Conservation (phyloP, 2,888 invertebrate genomes). For the Cyrtodaria siliqua region DNA sequence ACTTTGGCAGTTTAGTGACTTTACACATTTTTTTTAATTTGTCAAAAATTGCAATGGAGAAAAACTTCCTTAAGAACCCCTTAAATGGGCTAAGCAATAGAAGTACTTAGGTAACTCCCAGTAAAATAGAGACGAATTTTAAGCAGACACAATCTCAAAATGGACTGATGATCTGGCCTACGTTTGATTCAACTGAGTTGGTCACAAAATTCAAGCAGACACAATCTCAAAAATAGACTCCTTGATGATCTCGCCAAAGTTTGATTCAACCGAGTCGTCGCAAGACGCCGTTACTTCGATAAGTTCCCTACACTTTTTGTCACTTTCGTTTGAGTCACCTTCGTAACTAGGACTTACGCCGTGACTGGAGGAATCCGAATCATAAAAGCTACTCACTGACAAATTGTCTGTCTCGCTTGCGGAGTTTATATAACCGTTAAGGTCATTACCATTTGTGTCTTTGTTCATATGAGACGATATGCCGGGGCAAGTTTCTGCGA, state of each 20-base stretch:
- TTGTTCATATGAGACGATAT: conserved; percentile 84
- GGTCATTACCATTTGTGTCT: conserved; percentile 46
- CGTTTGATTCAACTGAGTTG: too few species aligned
- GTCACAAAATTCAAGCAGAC: conserved; percentile 89
- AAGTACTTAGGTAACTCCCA: too few species aligned
- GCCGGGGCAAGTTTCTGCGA: conserved; percentile 80
- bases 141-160: too few species aligned
- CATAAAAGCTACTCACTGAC: conserved; percentile 59
- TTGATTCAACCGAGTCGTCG: conserved; percentile 83
- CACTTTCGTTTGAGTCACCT: conserved; percentile 24
- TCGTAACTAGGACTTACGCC: conserved; percentile 33
- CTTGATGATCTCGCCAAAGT: conserved; percentile 96
- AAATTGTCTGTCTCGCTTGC: conserved; percentile 51
- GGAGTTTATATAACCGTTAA: conserved; percentile 38
- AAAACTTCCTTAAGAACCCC: too few species aligned
- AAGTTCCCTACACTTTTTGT: conserved; percentile 38
- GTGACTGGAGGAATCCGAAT: conserved; percentile 63
- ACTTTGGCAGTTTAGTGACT: too few species aligned
- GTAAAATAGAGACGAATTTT: too few species aligned
- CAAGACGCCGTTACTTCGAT: conserved; percentile 45
- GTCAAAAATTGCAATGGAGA: too few species aligned
- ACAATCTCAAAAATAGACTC: conserved; percentile 97
- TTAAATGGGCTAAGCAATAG: too few species aligned
- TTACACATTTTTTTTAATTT: too few species aligned
- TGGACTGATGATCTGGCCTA: too few species aligned